Evolutionary conservation across 2,888 invertebrate species (phyloP), one percentile per base, ranked within the genome.

Genomic region (Drosophila neonasuta): DNA sequence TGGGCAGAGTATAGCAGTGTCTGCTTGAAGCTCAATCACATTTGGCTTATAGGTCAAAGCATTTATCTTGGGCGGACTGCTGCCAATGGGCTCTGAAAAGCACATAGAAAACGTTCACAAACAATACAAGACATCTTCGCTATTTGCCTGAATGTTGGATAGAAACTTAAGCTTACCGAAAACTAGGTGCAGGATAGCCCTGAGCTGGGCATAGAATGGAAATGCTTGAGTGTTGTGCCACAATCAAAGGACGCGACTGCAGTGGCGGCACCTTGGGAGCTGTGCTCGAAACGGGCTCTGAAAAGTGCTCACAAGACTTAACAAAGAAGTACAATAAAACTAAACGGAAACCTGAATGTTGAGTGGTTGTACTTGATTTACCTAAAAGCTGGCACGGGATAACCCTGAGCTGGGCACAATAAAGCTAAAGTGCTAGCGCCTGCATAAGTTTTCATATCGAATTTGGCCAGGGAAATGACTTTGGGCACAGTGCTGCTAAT

Each of bases 121-220:
- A 32, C 3, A 36, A 24, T 7, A 34, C 1, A 24, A 20, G 5
- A 39, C 1, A 17, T 11, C 13, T n/a, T 29, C 11, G 3, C 24
- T 29, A 17, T 7, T 10, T 10, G 61, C 62, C 62, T 2, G 34
- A 61, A 73, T 70, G 74, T 76, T 64, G 52, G 49, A 29, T 13
- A 32, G 7, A 11, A 13, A 24, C 11, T 4, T 7, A 13, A n/a
- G 57, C 79, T 79, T 83, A 95, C 95, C 95, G 94, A 93, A 94
- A 94, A 83, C 92, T 91, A 83, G 95, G 95, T 80, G 95, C 94
- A 62, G 95, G 95, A 91, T 93, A 95, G 29, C 94, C 95, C 91
- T 95, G 95, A 42, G 95, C 95, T 65, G 95, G 95, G 89, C 95
- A 95, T 84, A 94, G 91, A 74, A 95, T 91, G 11, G 95, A 94